Evolutionary conservation across 2,113 vertebrate genomes (phyloP).

Genomic region (Pterocles gutturalis): DNA sequence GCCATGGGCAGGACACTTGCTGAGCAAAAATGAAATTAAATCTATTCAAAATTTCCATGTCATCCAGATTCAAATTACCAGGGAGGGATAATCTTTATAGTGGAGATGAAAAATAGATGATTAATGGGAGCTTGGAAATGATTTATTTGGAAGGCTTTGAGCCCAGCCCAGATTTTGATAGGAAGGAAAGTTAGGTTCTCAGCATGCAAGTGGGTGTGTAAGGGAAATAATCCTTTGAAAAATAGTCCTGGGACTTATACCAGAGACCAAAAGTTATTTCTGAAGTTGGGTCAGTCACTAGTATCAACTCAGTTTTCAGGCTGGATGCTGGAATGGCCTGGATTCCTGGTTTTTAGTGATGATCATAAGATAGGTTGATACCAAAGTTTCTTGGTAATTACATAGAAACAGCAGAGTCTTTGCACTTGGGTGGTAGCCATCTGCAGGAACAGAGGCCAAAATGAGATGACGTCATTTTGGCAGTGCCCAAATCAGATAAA

Average conservation of each 20-base stretch:
- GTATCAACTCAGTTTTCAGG: not conserved
- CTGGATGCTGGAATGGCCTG: not conserved
- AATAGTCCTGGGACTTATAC: not conserved
- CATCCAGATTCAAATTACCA: not conserved
- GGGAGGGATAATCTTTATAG: not conserved
- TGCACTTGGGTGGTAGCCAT: not conserved
- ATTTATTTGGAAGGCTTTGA: conserved; percentile 22
- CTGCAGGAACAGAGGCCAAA: not conserved
- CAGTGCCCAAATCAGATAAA: not conserved
- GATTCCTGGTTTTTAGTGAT: not conserved
- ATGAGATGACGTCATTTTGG: not conserved
- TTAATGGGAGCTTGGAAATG: not conserved
- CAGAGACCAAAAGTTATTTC: not conserved
- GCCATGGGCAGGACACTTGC: not conserved
- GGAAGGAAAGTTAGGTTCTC: conserved; percentile 14
- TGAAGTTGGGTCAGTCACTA: not conserved
- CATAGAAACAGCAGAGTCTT: not conserved
- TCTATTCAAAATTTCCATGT: not conserved
- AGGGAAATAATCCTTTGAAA: conserved; percentile 11
- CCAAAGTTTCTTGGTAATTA: not conserved
- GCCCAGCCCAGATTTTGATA: conserved; percentile 28
- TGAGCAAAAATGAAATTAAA: conserved; percentile 17
- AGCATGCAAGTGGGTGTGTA: conserved; percentile 18
- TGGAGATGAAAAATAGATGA: conserved; percentile 35
- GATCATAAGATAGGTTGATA: not conserved